Base-by-base conservation (phyloP, 1,140 invertebrate genomes). In the Philopotamus ludificatus region DNA sequence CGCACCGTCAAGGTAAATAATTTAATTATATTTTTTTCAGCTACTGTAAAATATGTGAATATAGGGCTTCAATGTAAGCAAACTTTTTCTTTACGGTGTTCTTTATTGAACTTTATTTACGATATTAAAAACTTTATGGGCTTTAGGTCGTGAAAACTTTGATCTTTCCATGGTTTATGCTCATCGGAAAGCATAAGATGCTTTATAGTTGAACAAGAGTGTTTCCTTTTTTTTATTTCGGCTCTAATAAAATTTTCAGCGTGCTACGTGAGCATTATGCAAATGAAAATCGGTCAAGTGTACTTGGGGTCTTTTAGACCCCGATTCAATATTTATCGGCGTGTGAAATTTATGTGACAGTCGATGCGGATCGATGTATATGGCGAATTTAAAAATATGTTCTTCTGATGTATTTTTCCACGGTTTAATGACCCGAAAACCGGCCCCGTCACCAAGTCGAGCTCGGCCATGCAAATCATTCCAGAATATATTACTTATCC, bases 1-100 rank as follows among this genome's bases (percentile, higher is more conserved):
- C 23, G 50, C 67, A 26, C 59, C 59, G 50, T 62, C 63, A 44
- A 64, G 67, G 67, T 68, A 65, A 57, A 26, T 47, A 7, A 12
- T 12, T 7, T 34, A 34, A 34, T 34, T 7, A 34, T 4, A 34
- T 12, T 34, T n/a, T n/a, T n/a, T n/a, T n/a, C n/a, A n/a, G n/a
- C n/a, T n/a, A n/a, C n/a, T n/a, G n/a, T n/a, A n/a, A n/a, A n/a
- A n/a, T n/a, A n/a, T n/a, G n/a, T n/a, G n/a, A n/a, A n/a, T n/a
- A n/a, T n/a, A n/a, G n/a, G n/a, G n/a, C n/a, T n/a, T n/a, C n/a
- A n/a, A n/a, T n/a, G n/a, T n/a, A n/a, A n/a, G n/a, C n/a, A n/a
- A n/a, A n/a, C n/a, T n/a, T n/a, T n/a, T n/a, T 7, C 28, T 34
- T 34, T 34, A 34, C 10, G 47, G 2, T 10, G 39, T 42, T 42